A percentile compares a stretch with the other conserved stretches of the same genome.
Conservation (phyloP, 37 sponge, comb jelly and placozoan genomes). For the Corticium candelabrum region DNA sequence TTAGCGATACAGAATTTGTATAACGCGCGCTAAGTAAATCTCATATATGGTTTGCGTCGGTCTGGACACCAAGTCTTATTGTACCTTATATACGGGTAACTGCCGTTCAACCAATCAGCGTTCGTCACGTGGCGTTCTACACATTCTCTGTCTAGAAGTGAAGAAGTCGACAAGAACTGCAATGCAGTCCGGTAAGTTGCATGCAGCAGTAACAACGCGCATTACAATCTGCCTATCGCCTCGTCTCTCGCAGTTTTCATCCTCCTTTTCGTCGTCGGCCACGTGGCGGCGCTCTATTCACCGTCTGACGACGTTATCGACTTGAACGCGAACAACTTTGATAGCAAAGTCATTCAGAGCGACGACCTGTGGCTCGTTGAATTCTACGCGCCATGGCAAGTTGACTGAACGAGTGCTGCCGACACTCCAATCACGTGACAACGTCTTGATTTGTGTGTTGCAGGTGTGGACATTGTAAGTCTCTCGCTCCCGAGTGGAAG, state of each 20-base stretch:
- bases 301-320: constrained; percentile 61
- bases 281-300: constrained; percentile 43
- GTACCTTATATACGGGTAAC: too few relatives aligned
- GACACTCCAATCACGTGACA: not conserved
- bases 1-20: too few relatives aligned
- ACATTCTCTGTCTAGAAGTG: too few relatives aligned
- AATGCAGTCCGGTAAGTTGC: too few relatives aligned
- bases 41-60: too few relatives aligned
- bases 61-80: too few relatives aligned
- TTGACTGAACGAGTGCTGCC: not conserved
- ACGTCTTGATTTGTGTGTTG: not conserved
- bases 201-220: too few relatives aligned
- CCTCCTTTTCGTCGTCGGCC: not conserved
- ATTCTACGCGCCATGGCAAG: constrained; percentile 98
- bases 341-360: constrained; percentile 58
- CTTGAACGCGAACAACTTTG: constrained; percentile 77
- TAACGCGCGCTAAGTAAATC: too few relatives aligned
- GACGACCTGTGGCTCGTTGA: constrained; percentile 90
- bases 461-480: constrained; percentile 98
- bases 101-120: too few relatives aligned
- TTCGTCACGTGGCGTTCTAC: too few relatives aligned
- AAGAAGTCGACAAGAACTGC: too few relatives aligned
- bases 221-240: not conserved
- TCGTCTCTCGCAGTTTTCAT: not conserved
- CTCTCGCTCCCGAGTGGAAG: constrained; percentile 88